Evolutionary conservation across 2,797 vertebrate genomes (phyloP), one percentile per base, ranked within the genome.

Genomic region (Clarias platycephalus): DNA sequence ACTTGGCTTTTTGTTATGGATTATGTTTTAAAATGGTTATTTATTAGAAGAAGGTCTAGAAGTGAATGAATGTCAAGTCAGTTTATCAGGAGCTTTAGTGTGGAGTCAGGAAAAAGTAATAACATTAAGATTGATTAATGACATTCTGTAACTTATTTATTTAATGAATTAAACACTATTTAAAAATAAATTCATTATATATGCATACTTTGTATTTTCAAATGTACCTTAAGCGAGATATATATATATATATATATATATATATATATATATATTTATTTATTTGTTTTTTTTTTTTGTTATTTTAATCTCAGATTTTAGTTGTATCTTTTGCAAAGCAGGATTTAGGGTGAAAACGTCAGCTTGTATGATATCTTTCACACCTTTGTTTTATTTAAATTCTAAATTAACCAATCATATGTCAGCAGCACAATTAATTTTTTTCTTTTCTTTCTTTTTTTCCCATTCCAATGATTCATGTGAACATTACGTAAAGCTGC

Each of bases 1-100:
- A 96, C 94, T 85, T 58, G 70, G 31, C 44, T 0, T 67, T 63
- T 70, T 77, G 3, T 37, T 34, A 31, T 76, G 26, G 22, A 31
- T 20, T 58, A 77, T 37, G 44, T 37, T 63, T 79, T 79, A 57
- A 28, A 55, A 58, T 8, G 18, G 3, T 10, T 3, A 28, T 55
- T 55, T 74, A 76, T 34, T 1, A 76, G 12, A 72, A 24, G 12
- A 57, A 1, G 24, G 20, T 13, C 20, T 40, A 37, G 34, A 68
- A 70, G 34, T 70, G 34, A 40, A 44, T 71, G 12, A 40, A 70
- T 68, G 37, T 68, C 64, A 64, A 28, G 26, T 62, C 9, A 62
- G 24, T 37, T 71, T 40, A 44, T 24, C n/a, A 71, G 15, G 68
- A 71, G 68, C 22, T 71, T 37, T 12, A 44, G 68, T 44, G 22